Conservation (phyloP, 2,113 vertebrate species). For the Otolemur garnettii region DNA sequence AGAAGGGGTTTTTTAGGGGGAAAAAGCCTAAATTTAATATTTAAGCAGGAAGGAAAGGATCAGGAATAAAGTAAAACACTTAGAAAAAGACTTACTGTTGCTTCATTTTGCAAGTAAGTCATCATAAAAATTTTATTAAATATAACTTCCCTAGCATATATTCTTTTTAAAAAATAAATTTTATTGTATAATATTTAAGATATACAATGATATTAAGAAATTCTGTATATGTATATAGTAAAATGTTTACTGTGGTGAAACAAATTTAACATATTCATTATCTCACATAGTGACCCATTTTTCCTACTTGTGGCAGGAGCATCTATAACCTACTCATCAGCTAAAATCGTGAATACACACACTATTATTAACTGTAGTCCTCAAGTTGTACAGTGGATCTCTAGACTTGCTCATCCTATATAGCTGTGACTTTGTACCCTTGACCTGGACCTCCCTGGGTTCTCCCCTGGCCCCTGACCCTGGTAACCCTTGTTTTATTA, state of each 20-base stretch:
- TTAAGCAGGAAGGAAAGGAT: constrained; percentile 27
- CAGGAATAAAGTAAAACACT: constrained; percentile 40
- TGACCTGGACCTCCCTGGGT: neutral
- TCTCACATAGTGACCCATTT: neutral
- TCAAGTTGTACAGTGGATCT: neutral
- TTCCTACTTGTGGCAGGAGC: neutral
- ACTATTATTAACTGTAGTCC: neutral
- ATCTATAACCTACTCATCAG: neutral
- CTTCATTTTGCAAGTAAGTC: constrained; percentile 31
- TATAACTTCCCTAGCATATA: neutral
- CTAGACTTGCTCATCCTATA: neutral
- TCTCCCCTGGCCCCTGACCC: too few species aligned
- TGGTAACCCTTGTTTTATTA: neutral
- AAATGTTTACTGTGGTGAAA: neutral
- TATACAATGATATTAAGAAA: neutral
- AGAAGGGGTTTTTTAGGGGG: neutral
- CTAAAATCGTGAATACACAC: neutral
- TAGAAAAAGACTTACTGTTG: neutral
- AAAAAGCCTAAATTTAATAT: neutral
- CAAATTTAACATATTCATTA: neutral
- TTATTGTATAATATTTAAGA: neutral
- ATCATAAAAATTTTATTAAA: constrained; percentile 37
- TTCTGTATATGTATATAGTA: neutral
- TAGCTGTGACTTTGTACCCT: neutral
- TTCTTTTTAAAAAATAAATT: constrained; percentile 17